A percentile compares a stretch with the other conserved stretches of the same genome.
phyloP scores from a whole-genome alignment of 1,140 invertebrate species.

The Luehdorfia chinensis region DNA sequence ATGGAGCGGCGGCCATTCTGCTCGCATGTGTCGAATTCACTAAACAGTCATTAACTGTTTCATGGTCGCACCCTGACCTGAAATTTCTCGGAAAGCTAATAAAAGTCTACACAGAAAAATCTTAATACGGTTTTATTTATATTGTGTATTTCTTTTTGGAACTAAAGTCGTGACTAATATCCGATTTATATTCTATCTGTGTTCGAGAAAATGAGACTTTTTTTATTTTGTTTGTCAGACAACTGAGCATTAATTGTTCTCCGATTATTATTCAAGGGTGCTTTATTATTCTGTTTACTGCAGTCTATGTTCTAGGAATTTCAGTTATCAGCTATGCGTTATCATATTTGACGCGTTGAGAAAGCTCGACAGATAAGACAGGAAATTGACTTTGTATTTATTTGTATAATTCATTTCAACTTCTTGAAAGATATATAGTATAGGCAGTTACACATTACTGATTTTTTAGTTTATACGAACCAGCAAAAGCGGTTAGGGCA shows the following conservation, averaged over 20 bases:
- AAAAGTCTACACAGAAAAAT: constrained; percentile 10
- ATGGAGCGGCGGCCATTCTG: constrained; percentile 66
- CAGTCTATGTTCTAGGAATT: constrained; percentile 40
- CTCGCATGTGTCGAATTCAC: constrained; percentile 74
- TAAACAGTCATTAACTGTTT: constrained; percentile 74
- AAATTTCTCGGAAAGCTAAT: constrained; percentile 49
- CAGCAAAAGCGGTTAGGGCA: constrained; percentile 69
- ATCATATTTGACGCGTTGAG: constrained; percentile 32
- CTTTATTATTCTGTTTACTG: constrained; percentile 25
- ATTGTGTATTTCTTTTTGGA: no score
- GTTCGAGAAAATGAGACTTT: no score
- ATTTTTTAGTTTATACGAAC: constrained; percentile 39
- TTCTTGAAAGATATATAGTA: background rate
- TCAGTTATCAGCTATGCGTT: constrained; percentile 40
- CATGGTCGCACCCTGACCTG: constrained; percentile 72
- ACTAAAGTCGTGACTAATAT: no score
- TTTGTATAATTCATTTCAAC: constrained; percentile 14
- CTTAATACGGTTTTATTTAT: background rate
- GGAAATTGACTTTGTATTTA: constrained; percentile 22
- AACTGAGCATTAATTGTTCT: constrained; percentile 8
- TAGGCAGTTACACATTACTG: constrained; percentile 3
- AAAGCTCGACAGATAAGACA: constrained; percentile 34
- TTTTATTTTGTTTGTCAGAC: no score
- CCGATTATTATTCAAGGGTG: constrained; percentile 4
- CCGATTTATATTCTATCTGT: no score